These are phyloP conservation scores for Drosophila suzukii DNA, from an alignment of 1,140 invertebrate genomes.

Conservation along the genomic window DNA sequence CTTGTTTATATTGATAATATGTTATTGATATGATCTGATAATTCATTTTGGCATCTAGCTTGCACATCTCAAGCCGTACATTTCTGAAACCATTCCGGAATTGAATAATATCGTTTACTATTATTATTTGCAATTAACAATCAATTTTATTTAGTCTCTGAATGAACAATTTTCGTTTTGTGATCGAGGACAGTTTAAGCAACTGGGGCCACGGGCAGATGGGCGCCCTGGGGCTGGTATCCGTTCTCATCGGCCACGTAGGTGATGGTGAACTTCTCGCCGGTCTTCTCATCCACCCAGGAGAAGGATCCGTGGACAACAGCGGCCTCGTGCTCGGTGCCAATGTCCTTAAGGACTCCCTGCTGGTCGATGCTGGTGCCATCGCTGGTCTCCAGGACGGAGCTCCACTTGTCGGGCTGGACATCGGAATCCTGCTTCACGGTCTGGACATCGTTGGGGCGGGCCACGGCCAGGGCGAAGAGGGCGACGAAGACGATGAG, in stretches of 20 bases:
- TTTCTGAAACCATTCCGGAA: too few species aligned
- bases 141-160: conserved; percentile 3
- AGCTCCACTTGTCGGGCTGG: conserved; percentile 8
- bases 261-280: conserved; percentile 45
- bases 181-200: conserved; percentile 36
- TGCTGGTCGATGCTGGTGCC: conserved; percentile 85
- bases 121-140: too few species aligned
- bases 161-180: conserved; percentile 26
- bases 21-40: too few species aligned
- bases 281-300: conserved; percentile 53
- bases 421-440: conserved; percentile 18
- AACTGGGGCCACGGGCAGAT: conserved; percentile 85
- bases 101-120: too few species aligned
- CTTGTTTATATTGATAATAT: too few species aligned
- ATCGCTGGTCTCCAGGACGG: conserved; percentile 85
- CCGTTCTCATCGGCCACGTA: conserved; percentile 86
- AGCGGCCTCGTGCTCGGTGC: conserved; percentile 54
- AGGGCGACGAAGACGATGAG: conserved; percentile 63
- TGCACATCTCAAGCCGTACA: too few species aligned
- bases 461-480: conserved; percentile 53
- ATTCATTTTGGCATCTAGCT: too few species aligned
- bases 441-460: conserved; percentile 14
- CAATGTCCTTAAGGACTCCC: conserved; percentile 5
- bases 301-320: conserved; percentile 50
- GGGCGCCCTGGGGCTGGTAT: conserved; percentile 88